phyloP scores from a whole-genome alignment of 2,113 vertebrate genomes.

The Azemiops feae region DNA sequence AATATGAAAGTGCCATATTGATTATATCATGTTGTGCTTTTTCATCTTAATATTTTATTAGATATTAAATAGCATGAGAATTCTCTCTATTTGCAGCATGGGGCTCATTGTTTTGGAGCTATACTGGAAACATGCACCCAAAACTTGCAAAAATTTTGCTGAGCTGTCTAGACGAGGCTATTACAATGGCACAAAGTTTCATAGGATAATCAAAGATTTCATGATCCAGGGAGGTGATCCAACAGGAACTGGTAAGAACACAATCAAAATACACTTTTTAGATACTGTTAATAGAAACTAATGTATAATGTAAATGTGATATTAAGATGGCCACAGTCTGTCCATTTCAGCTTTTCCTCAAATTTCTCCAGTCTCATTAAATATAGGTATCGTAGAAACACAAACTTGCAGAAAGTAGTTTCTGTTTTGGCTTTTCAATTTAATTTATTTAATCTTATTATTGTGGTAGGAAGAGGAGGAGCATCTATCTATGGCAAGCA shows the following conservation, averaged over 20 bases:
- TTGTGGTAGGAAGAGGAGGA: conserved; percentile 83
- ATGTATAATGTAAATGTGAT: not conserved
- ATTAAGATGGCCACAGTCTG: not conserved
- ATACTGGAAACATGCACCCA: conserved; percentile 91
- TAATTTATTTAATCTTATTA: not conserved
- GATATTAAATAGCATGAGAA: not conserved
- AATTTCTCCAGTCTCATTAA: not conserved
- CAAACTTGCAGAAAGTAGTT: not conserved
- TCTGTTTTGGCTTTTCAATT: not conserved
- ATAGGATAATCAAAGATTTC: conserved; percentile 92
- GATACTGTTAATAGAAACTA: not conserved
- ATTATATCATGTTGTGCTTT: not conserved
- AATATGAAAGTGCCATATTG: not conserved
- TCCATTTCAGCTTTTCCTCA: not conserved
- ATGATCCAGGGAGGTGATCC: conserved; percentile 97
- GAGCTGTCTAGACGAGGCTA: conserved; percentile 89
- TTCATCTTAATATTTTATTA: not conserved
- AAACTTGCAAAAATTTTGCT: conserved; percentile 92
- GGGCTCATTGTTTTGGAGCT: conserved; percentile 84
- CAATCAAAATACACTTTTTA: no score
- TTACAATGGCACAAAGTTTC: conserved; percentile 91
- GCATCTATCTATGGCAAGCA: conserved; percentile 95
- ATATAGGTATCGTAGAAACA: not conserved
- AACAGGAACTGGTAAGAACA: conserved; percentile 84
- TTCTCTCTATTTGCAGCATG: conserved; percentile 76